These are phyloP conservation scores for Drosophila meridionalis DNA, from an alignment of 2,888 invertebrate species.

Conservation along the genomic window DNA sequence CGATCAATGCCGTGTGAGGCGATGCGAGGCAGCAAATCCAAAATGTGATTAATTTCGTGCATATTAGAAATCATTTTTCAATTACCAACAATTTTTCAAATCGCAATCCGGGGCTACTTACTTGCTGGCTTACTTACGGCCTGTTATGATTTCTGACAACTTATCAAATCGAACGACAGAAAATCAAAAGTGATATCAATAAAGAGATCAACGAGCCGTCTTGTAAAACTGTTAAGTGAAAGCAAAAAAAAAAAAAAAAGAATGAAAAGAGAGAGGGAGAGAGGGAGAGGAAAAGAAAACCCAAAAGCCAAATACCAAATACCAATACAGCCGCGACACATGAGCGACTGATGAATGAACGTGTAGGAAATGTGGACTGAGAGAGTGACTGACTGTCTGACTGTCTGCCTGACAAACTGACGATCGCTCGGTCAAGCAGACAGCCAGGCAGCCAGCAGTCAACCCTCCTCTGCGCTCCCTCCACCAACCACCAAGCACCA, in stretches of 20 bases:
- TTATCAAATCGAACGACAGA: slow-evolving; percentile 77
- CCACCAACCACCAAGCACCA: neutral
- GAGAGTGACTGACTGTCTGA: slow-evolving; percentile 13
- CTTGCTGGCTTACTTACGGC: slow-evolving; percentile 67
- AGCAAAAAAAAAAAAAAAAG: slow-evolving; percentile 31
- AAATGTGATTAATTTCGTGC: slow-evolving; percentile 81
- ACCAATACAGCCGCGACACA: slow-evolving; percentile 14
- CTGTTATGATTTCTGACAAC: slow-evolving; percentile 75
- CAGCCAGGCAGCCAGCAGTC: slow-evolving; percentile 52
- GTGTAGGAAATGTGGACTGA: slow-evolving; percentile 51
- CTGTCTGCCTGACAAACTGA: slow-evolving; percentile 20
- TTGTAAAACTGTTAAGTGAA: slow-evolving; percentile 66
- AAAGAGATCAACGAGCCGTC: slow-evolving; percentile 74
- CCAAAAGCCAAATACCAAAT: slow-evolving; percentile 31
- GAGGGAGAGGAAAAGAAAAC: slow-evolving; percentile 34
- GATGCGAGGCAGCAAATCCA: slow-evolving; percentile 59
- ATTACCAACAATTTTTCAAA: slow-evolving; percentile 65
- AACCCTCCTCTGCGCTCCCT: slow-evolving; percentile 10
- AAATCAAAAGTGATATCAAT: slow-evolving; percentile 81
- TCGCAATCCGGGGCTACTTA: slow-evolving; percentile 56
- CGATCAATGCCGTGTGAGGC: slow-evolving; percentile 57
- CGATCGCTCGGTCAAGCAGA: slow-evolving; percentile 65
- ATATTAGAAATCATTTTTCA: slow-evolving; percentile 82
- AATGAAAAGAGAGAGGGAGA: neutral
- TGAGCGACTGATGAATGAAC: slow-evolving; percentile 68